These are phyloP conservation scores for Polydrusus tereticollis DNA, from an alignment of 2,888 invertebrate species.

Conservation along the genomic window DNA sequence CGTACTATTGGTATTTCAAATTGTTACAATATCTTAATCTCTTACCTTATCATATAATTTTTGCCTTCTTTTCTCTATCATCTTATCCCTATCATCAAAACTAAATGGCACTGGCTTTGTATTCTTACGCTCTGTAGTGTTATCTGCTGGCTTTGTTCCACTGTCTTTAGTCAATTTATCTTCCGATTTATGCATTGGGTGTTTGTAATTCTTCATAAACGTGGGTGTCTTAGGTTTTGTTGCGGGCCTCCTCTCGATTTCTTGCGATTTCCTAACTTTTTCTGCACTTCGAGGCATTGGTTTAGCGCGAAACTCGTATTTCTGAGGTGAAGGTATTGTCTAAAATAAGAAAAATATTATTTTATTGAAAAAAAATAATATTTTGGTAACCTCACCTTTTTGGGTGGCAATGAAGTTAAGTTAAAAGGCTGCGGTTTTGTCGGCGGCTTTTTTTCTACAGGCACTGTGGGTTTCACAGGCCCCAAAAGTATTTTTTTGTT, in stretches of 20 bases:
- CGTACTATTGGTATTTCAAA: no score
- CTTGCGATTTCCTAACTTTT: conserved; percentile 63
- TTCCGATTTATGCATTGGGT: conserved; percentile 3
- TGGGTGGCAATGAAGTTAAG: conserved; percentile 67
- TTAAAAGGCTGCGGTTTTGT: conserved; percentile 77
- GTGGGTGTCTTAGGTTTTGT: conserved; percentile 55
- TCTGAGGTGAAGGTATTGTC: conserved; percentile 19
- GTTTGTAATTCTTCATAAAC: conserved; percentile 50
- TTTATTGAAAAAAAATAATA: background rate
- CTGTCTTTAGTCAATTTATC: background rate
- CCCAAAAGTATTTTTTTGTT: conserved; percentile 73
- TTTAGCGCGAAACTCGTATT: conserved; percentile 71
- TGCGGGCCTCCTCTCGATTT: conserved; percentile 15
- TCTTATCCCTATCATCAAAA: conserved; percentile 77
- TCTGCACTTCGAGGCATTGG: conserved; percentile 73
- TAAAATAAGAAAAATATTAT: no score
- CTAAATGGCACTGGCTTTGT: conserved; percentile 72
- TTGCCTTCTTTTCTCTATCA: conserved; percentile 71
- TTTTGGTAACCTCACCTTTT: conserved; percentile 44
- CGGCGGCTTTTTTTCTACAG: conserved; percentile 69
- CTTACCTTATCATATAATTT: conserved; percentile 71
- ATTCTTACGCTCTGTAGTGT: background rate
- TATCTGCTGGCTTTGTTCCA: background rate
- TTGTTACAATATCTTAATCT: background rate
- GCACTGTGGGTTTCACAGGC: conserved; percentile 67